Evolutionary conservation across 2,113 vertebrate genomes (phyloP).

Genomic region (Callocephalon fimbriatum): DNA sequence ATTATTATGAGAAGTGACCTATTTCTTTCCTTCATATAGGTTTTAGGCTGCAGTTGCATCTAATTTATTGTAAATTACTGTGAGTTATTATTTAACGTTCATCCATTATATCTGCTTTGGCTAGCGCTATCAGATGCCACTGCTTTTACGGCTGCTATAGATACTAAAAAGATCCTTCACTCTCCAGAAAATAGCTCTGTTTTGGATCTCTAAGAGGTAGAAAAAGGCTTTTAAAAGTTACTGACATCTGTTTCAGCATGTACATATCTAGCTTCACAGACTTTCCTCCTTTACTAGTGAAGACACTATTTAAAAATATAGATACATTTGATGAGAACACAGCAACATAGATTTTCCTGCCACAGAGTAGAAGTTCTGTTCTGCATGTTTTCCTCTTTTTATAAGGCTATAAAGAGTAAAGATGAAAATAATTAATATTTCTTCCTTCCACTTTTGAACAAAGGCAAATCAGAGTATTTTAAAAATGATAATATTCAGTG

Average conservation of each 20-base stretch:
- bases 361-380: not conserved
- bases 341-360: not conserved
- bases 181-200: not conserved
- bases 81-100: not conserved
- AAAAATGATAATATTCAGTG: not conserved
- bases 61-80: not conserved
- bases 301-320: not conserved
- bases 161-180: not conserved
- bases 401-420: not conserved
- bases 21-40: not conserved
- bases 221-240: not conserved
- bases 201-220: not conserved
- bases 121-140: not conserved
- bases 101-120: not conserved
- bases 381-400: not conserved
- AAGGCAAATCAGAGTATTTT: not conserved
- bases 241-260: not conserved
- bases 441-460: not conserved
- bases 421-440: not conserved
- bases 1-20: not conserved
- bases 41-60: not conserved
- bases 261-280: not conserved
- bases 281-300: not conserved
- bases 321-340: not conserved
- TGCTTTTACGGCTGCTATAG: not conserved